These are phyloP conservation scores for Chironomus tepperi DNA, from an alignment of 1,140 invertebrate genomes.

Conservation along the genomic window DNA sequence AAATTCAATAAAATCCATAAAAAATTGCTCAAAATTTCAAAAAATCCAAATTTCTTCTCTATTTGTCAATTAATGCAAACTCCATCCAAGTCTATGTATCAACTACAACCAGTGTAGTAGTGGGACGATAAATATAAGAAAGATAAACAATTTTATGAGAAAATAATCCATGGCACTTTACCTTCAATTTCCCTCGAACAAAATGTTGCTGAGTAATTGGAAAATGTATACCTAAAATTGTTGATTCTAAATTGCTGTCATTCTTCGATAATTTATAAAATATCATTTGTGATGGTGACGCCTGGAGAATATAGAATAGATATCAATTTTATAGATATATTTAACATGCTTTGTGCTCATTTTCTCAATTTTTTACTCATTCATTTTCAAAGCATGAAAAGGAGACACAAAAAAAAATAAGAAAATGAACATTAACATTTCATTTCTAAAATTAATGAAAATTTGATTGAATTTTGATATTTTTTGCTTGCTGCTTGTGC, in stretches of 20 bases:
- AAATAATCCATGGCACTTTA: slow-evolving; percentile 27
- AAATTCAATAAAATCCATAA: no score
- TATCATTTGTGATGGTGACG: slow-evolving; percentile 19
- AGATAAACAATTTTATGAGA: background rate
- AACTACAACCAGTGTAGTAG: no score
- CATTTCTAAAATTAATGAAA: no score
- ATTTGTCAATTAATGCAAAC: no score
- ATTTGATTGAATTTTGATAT: no score
- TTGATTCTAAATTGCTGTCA: slow-evolving; percentile 36
- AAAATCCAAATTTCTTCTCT: no score
- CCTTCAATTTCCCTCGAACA: slow-evolving; percentile 45
- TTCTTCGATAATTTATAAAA: slow-evolving; percentile 22
- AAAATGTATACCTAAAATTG: slow-evolving; percentile 45
- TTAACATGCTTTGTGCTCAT: background rate
- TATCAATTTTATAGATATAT: background rate
- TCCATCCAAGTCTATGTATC: no score
- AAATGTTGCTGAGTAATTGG: slow-evolving; percentile 47
- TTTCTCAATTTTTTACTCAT: background rate
- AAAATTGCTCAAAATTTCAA: no score
- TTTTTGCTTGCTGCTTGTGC: no score
- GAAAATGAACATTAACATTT: no score
- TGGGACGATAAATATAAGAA: no score
- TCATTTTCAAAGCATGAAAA: background rate
- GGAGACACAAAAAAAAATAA: no score
- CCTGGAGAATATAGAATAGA: slow-evolving; percentile 19